These are phyloP conservation scores for Butastur rufipennis DNA, from an alignment of 2,113 vertebrate species.

Conservation along the genomic window DNA sequence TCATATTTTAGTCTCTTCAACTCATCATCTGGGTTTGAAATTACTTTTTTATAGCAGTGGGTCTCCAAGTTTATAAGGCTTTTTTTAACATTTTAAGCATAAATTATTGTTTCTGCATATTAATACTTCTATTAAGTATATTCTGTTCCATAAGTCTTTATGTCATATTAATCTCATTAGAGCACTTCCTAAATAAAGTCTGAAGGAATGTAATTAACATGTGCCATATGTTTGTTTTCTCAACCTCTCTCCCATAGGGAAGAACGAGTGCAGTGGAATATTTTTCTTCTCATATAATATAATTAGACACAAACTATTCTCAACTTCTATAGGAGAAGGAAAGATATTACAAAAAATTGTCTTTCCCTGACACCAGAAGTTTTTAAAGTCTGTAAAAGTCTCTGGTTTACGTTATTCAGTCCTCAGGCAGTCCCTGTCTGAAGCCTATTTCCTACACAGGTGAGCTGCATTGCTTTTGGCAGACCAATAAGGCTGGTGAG, in stretches of 20 bases:
- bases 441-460: background rate
- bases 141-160: background rate
- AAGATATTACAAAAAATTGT: background rate
- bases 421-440: background rate
- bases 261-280: background rate
- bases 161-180: conserved; percentile 13
- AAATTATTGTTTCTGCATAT: background rate
- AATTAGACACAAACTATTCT: background rate
- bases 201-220: background rate
- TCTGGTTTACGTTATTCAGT: background rate
- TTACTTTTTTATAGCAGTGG: background rate
- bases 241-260: background rate
- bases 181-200: background rate
- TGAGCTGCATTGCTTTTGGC: background rate
- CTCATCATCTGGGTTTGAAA: background rate
- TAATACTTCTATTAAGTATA: background rate
- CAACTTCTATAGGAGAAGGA: background rate
- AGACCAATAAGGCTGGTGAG: background rate
- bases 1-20: background rate
- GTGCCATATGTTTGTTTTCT: background rate
- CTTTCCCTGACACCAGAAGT: background rate
- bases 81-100: background rate
- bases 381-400: background rate
- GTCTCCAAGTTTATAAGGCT: background rate
- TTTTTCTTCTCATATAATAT: background rate